phyloP scores from a whole-genome alignment of 1,140 invertebrate species.

The Eubasilissa regina region DNA sequence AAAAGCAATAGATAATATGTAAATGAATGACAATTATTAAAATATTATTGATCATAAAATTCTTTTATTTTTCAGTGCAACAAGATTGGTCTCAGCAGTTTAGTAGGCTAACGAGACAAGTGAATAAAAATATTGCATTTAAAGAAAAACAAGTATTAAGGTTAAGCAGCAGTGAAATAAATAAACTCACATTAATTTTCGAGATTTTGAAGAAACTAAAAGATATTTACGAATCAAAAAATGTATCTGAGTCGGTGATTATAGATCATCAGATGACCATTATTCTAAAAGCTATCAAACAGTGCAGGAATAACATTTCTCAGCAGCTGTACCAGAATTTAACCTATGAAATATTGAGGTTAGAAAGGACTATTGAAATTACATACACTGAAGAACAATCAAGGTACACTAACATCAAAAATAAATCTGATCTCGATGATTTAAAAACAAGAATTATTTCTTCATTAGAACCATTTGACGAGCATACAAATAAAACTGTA shows the following conservation, averaged over 20 bases:
- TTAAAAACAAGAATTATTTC: neutral
- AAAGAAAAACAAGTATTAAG: neutral
- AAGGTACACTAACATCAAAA: neutral
- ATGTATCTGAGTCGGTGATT: constrained; percentile 42
- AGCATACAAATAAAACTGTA: constrained; percentile 10
- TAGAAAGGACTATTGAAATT: constrained; percentile 55
- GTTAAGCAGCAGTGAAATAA: constrained; percentile 47
- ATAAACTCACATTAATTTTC: constrained; percentile 62
- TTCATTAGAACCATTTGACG: constrained; percentile 32
- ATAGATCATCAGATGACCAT: constrained; percentile 56
- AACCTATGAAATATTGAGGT: constrained; percentile 63
- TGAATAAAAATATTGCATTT: neutral
- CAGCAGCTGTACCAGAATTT: constrained; percentile 65
- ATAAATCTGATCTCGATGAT: constrained; percentile 7
- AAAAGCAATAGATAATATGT: no score
- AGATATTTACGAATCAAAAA: constrained; percentile 61
- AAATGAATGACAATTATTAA: no score
- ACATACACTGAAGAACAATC: neutral
- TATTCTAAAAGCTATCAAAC: constrained; percentile 61
- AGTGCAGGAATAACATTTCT: constrained; percentile 63
- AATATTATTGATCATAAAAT: no score
- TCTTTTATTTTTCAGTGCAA: neutral
- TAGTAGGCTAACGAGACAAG: neutral
- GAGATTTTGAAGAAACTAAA: constrained; percentile 62
- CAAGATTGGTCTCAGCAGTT: neutral